Evolutionary conservation across 1,140 invertebrate species (phyloP), one percentile per base, ranked within the genome.

Genomic region (Neodiprion lecontei): DNA sequence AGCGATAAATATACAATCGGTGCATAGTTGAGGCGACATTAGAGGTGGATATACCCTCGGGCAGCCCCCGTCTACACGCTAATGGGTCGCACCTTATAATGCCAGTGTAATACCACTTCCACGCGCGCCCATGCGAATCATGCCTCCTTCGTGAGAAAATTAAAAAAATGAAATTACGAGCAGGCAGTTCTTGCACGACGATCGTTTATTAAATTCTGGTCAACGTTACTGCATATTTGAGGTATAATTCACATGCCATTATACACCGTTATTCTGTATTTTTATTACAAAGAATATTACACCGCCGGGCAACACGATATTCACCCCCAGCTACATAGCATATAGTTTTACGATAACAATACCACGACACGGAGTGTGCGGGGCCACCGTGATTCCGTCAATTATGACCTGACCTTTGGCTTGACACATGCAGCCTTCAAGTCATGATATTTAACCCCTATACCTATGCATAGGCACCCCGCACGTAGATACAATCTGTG

Each of bases 311-410:
- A 77, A 84, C 86, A 85, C 80, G 85, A 78, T 80, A 78, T 77
- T 77, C 75, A 77, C 82, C 75, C 48, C 76, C 70, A 72, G 77
- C 71, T 76, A 67, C 69, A 74, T 21, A 70, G 77, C 82, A 83
- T 80, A 83, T 75, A 61, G 53, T 81, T 83, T 82, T 84, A 87
- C 82, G 84, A 84, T 81, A 81, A 82, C 84, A 81, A 79, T 85
- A 85, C 85, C 81, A 84, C 83, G 84, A 87, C 85, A 87, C 80
- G 84, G 82, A 87, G 83, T 87, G 82, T 86, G 84, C 70, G 84
- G 79, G 80, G 81, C 80, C 12, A 49, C n/a, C 23, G 23, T 17
- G 53, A 12, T 61, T 8, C 53, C 4, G 53, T 40, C 28, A 40
- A 40, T 40, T 40, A 40, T 3, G 53, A 9, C n/a, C n/a, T 61